Evolutionary conservation across 2,888 invertebrate genomes (phyloP), one percentile per base, ranked within the genome.

Genomic region (Pseudanteris insignis): DNA sequence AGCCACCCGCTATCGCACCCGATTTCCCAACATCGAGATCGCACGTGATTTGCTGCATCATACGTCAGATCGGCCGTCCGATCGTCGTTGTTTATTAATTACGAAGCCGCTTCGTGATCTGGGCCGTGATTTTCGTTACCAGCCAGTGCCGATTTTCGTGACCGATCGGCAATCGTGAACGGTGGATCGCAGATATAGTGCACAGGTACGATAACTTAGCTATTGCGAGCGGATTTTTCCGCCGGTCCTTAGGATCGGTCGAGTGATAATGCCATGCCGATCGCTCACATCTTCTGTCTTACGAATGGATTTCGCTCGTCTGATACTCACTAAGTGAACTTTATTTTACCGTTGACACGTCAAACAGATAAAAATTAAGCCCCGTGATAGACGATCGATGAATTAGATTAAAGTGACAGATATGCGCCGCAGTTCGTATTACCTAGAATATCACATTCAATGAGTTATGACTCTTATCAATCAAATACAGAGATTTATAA

Each of bases 91-190:
- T 12, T 37, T 14, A 41, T 41, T 34, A 28, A 40, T 50, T 28
- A 50, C 47, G 12, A 36, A 30, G 28, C 12, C 21, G 28, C 14
- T 24, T 34, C 36, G 51, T 28, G 37, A 38, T 13, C 33, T 15
- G 33, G 29, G n/a, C 25, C 48, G 51, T 30, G 59, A 14, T 48
- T 60, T 59, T 58, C 40, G 46, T 33, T 18, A 26, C 51, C 54
- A 40, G 41, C 47, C 43, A 58, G 54, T 54, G 58, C 44, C 58
- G 43, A 63, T 53, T 63, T 53, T 25, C 58, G 58, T 54, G 63
- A 54, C 54, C 50, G 54, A 54, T 58, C 44, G 63, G 28, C 29
- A 34, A 57, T 29, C 58, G 57, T 50, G 57, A 43, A 55, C 46
- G 54, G 58, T 63, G 63, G 43, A 54, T 29, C 44, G 21, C 10